Percentiles rank a stretch among this genome's conserved stretches.
Evolutionary conservation across 2,797 vertebrate genomes (phyloP).

Genomic region (Anabacerthia variegaticeps): DNA sequence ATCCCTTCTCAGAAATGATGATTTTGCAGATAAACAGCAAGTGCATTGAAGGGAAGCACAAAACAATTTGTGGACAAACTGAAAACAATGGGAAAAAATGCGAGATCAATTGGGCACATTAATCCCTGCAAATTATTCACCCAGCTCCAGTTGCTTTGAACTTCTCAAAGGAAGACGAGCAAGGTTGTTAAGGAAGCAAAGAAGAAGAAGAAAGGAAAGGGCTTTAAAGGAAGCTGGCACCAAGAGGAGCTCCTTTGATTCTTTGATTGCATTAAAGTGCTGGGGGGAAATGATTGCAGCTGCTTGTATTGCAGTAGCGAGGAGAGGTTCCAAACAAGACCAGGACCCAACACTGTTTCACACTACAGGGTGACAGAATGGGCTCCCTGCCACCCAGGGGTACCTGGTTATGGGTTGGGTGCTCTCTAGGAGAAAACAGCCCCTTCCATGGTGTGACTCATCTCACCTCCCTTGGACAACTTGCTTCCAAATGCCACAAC

Average conservation of each 20-base stretch:
- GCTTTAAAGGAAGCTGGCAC: background rate
- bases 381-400: background rate
- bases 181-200: background rate
- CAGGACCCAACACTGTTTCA: background rate
- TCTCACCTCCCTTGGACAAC: background rate
- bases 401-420: background rate
- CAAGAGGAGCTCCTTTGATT: constrained; percentile 23
- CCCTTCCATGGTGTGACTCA: background rate
- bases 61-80: constrained; percentile 29
- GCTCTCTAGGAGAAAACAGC: background rate
- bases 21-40: constrained; percentile 59
- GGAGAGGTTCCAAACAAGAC: background rate
- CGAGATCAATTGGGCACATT: constrained; percentile 6
- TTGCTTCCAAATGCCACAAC: accelerated
- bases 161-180: background rate
- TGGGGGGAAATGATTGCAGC: background rate
- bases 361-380: accelerated
- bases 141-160: constrained; percentile 3
- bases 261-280: constrained; percentile 5
- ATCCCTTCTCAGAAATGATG: constrained; percentile 39
- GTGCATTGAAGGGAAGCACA: background rate
- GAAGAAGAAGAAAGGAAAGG: constrained; percentile 23
- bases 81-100: background rate
- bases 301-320: background rate
- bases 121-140: constrained; percentile 45